phyloP scores from a whole-genome alignment of 2,113 vertebrate species.

The Diphyllodes magnificus region DNA sequence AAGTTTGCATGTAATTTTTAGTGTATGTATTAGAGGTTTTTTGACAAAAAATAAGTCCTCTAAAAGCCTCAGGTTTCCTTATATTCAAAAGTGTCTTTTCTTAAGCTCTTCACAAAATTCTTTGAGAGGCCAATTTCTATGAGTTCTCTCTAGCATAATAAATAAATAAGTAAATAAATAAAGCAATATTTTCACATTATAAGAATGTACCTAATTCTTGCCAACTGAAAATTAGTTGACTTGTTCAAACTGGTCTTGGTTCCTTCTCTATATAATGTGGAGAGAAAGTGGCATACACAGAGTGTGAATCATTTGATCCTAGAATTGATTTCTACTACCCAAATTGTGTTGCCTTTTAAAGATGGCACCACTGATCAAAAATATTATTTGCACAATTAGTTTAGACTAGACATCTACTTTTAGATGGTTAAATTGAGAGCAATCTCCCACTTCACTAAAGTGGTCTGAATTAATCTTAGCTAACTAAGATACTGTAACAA shows the following conservation, averaged over 20 bases:
- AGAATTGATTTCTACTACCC: not conserved
- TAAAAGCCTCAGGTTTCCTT: not conserved
- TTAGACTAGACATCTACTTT: not conserved
- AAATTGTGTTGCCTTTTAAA: not conserved
- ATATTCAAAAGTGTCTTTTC: not conserved
- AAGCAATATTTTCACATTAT: not conserved
- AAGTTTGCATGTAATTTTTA: not conserved
- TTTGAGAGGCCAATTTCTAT: not conserved
- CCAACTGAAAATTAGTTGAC: not conserved
- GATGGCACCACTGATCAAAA: not conserved
- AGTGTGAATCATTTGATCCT: not conserved
- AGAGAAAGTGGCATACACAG: not conserved
- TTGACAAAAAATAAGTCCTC: accelerated
- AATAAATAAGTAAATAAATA: not conserved
- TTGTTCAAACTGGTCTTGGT: not conserved
- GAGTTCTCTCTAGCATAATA: not conserved
- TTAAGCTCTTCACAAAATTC: not conserved
- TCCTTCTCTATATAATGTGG: not conserved
- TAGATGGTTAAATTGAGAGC: not conserved
- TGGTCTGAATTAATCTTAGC: not conserved
- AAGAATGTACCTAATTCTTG: not conserved
- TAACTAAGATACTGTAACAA: not conserved
- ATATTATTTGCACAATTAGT: not conserved
- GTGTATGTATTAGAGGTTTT: accelerated
- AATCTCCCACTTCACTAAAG: not conserved